phyloP scores from a whole-genome alignment of 2,888 invertebrate species.

The Chaitophorus viminalis region DNA sequence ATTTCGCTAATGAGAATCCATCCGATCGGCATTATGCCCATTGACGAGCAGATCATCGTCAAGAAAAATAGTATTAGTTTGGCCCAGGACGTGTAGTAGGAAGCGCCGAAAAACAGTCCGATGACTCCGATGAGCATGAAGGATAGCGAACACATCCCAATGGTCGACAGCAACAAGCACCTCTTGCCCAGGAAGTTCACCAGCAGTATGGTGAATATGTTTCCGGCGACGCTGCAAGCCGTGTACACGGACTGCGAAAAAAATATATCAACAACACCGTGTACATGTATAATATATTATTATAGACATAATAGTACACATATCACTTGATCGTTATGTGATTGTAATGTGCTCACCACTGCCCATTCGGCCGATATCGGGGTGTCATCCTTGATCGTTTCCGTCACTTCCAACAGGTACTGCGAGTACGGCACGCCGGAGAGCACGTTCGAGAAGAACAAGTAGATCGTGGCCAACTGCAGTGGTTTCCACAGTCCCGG shows the following conservation, averaged over 20 bases:
- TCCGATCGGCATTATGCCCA: conserved; percentile 48
- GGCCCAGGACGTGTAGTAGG: not conserved
- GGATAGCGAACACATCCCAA: conserved; percentile 8
- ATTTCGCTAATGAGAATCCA: conserved; percentile 54
- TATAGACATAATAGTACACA: too few species aligned
- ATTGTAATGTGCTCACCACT: conserved; percentile 5
- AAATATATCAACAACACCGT: not conserved
- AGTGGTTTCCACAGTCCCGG: conserved; percentile 34
- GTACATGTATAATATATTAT: too few species aligned
- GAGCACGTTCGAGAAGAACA: conserved; percentile 45
- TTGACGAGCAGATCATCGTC: conserved; percentile 25
- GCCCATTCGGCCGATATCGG: conserved; percentile 11
- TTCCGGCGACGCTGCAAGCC: conserved; percentile 17
- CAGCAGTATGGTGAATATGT: conserved; percentile 29
- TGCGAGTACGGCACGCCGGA: conserved; percentile 41
- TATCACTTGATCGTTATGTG: not conserved
- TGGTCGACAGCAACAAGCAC: not conserved
- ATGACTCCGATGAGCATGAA: conserved; percentile 24
- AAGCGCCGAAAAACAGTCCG: not conserved
- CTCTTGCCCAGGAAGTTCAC: conserved; percentile 39
- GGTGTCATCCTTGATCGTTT: not conserved
- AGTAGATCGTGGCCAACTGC: not conserved
- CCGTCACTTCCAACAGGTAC: not conserved
- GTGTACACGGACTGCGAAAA: conserved; percentile 26
- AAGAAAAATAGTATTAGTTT: conserved; percentile 5